phyloP scores from a whole-genome alignment of 1,140 invertebrate species.

The Drosophila auraria region DNA sequence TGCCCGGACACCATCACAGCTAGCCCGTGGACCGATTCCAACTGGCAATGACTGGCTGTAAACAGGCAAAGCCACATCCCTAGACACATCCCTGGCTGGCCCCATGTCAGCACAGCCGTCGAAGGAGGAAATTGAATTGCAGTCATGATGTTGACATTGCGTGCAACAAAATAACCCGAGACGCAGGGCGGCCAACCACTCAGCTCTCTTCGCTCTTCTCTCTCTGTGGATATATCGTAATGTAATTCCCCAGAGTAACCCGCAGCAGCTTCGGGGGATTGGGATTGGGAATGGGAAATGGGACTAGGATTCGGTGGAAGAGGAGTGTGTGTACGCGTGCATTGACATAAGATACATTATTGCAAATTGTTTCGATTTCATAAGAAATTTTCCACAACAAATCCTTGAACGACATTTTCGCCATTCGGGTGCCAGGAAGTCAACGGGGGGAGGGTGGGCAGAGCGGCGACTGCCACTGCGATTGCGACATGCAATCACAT shows the following conservation, averaged over 20 bases:
- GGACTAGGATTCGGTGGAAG: not conserved
- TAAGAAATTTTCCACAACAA: slow-evolving; percentile 69
- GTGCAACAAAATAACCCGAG: slow-evolving; percentile 66
- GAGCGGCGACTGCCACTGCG: not conserved
- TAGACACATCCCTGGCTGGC: not conserved
- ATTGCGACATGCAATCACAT: slow-evolving; percentile 70
- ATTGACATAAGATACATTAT: slow-evolving; percentile 82
- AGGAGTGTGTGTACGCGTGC: slow-evolving; percentile 51
- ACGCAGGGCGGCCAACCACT: slow-evolving; percentile 25
- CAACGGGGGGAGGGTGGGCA: not conserved
- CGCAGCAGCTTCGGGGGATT: not conserved
- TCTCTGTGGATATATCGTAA: slow-evolving; percentile 39
- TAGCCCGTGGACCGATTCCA: slow-evolving; percentile 1
- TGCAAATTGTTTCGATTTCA: slow-evolving; percentile 82
- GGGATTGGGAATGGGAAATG: slow-evolving; percentile 1
- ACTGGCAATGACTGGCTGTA: slow-evolving; percentile 26
- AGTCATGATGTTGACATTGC: slow-evolving; percentile 78
- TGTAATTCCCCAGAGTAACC: slow-evolving; percentile 61
- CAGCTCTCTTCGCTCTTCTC: not conserved
- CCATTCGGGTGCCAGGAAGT: slow-evolving; percentile 42
- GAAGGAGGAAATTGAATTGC: slow-evolving; percentile 76
- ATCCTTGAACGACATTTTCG: slow-evolving; percentile 58
- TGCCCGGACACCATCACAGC: slow-evolving; percentile 2
- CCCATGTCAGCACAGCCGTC: slow-evolving; percentile 24
- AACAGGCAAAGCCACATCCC: slow-evolving; percentile 8